Evolutionary conservation across 2,797 vertebrate species (phyloP), one percentile per base, ranked within the genome.

Genomic region (Gadopsis bispinosus): DNA sequence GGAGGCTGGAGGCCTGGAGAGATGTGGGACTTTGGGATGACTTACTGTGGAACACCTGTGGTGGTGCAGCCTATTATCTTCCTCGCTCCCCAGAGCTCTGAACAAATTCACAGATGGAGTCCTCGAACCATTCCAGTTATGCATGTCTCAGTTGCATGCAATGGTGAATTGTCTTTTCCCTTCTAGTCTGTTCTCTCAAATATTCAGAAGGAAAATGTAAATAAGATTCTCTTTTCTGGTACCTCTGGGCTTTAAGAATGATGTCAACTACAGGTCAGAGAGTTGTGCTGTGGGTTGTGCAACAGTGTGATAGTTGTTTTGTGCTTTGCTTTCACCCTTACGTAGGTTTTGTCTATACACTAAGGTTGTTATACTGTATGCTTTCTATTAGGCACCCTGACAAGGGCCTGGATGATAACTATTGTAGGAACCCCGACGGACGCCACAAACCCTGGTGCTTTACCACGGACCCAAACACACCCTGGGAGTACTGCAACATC

Each of bases 351-450:
- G 3, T 73, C 16, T n/a, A 0, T 8, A 62, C 29, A 64, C n/a
- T 75, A 7, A 68, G 1, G 26, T 63, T 61, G 26, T 62, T 68
- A 1, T 53, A 35, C 53, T 87, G 62, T 50, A 80, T 86, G 73
- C 85, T 89, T 87, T 86, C 4, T 7, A 47, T 80, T 75, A 99
- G 98, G 95, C 97, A 97, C 84, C 97, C 97, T 14, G 95, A 97
- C 95, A 98, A 97, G 84, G 98, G 97, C 91, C 95, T 99, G 91
- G 95, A 98, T 92, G 98, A 99, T 94, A 99, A 99, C 97, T 98
- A 97, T 90, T 99, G 98, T 91, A 96, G 98, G 90, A 99, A 99
- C 90, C 98, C 98, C 43, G 95, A 99, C 87, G 97, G 97, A 91
- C 97, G 97, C 81, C 95, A 94, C 78, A 96, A 96, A 92, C 98